These are phyloP conservation scores for Chaetodon auriga DNA, from an alignment of 2,113 vertebrate genomes.

Conservation along the genomic window DNA sequence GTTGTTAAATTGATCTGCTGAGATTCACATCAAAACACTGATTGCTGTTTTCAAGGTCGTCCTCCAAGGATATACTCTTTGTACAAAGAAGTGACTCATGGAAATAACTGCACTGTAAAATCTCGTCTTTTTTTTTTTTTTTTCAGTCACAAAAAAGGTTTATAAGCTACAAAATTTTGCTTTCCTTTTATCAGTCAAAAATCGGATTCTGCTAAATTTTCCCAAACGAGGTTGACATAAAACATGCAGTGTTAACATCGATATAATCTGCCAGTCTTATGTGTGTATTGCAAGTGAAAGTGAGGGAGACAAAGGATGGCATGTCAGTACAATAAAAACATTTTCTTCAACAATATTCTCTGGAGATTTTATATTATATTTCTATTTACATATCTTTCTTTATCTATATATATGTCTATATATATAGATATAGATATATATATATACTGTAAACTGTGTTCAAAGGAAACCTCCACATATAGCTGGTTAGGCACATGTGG, in stretches of 20 bases:
- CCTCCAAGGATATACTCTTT: conserved; percentile 36
- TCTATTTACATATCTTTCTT: conserved; percentile 74
- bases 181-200: conserved; percentile 53
- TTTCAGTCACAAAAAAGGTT: conserved; percentile 51
- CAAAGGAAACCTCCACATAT: conserved; percentile 81
- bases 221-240: conserved; percentile 61
- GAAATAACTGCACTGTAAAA: conserved; percentile 60
- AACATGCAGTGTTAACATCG: conserved; percentile 81
- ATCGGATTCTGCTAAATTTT: conserved; percentile 42
- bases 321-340: conserved; percentile 72
- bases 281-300: conserved; percentile 70
- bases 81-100: conserved; percentile 62
- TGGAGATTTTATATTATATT: conserved; percentile 67
- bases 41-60: conserved; percentile 48
- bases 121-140: conserved; percentile 31
- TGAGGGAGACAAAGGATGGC: conserved; percentile 52
- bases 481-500: conserved; percentile 87
- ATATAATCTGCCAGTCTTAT: conserved; percentile 63
- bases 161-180: conserved; percentile 69
- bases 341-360: conserved; percentile 68
- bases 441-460: conserved; percentile 80
- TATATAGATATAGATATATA: conserved; percentile 46
- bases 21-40: conserved; percentile 43
- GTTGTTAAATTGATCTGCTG: conserved; percentile 33
- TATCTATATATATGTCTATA: conserved; percentile 76